Evolutionary conservation across 2,888 invertebrate genomes (phyloP), one percentile per base, ranked within the genome.

Genomic region (Ypsolopha scabrella): DNA sequence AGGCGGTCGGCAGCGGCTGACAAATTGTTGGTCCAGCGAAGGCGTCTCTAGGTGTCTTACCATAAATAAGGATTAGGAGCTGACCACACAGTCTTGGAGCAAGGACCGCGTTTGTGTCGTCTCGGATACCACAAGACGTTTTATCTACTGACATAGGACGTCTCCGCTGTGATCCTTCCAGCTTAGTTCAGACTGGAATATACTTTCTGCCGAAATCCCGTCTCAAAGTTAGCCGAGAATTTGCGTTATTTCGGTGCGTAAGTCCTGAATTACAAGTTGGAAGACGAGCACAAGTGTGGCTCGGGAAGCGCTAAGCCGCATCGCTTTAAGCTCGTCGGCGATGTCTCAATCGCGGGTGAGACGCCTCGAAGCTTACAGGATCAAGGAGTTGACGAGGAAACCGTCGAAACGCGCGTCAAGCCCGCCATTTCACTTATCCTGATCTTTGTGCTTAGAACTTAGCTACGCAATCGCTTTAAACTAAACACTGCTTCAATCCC

Each of bases 61-160:
- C 76, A 87, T 87, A 87, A 87, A 87, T 87, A 85, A 87, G 86
- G 87, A 87, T 87, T 86, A 86, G 67, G 53, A 62, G 55, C 69
- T 75, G 78, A 81, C 82, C 83, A 81, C 80, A 69, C 68, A 76
- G 79, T 80, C 79, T 47, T 50, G 51, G 52, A 52, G 52, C 48
- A 34, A 37, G 47, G 45, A 43, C 37, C 10, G 14, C 38, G 65
- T 60, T 62, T 61, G 70, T 75, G 75, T 72, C 67, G 70, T 61
- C 64, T 59, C 59, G 58, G 55, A 64, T 64, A 68, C 64, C 62
- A 66, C 65, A 58, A 68, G 67, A 54, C 59, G 54, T 54, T 55
- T 53, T 53, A 52, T 53, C 36, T 48, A 14, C 68, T 68, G 70
- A 69, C 65, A 72, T 75, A 76, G 75, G 75, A 68, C 69, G 67